These are phyloP conservation scores for Chloropsis hardwickii DNA, from an alignment of 2,113 vertebrate species.

Conservation along the genomic window DNA sequence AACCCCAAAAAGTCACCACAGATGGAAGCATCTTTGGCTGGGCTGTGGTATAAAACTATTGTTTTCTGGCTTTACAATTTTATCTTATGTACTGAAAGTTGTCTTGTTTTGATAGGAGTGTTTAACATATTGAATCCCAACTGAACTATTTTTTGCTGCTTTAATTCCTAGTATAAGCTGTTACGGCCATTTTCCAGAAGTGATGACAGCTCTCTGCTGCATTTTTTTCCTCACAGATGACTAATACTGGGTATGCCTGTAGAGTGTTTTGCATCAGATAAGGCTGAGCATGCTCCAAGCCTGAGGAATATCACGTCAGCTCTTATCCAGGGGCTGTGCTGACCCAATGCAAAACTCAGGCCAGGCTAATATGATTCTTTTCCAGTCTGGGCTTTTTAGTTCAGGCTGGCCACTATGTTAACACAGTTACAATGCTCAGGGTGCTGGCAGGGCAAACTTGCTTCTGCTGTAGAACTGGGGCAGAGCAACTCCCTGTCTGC, in stretches of 20 bases:
- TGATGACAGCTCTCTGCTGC: neutral
- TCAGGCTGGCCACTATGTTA: neutral
- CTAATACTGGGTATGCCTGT: accelerated
- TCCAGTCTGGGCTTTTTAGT: neutral
- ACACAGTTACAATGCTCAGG: neutral
- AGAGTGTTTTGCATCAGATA: neutral
- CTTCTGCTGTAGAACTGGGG: neutral
- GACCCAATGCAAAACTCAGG: neutral
- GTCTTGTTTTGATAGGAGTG: neutral
- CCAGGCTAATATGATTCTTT: neutral
- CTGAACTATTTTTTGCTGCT: neutral
- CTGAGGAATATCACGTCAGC: neutral
- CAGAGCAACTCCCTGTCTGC: neutral
- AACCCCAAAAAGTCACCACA: neutral
- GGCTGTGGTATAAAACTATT: neutral
- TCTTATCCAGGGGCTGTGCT: neutral
- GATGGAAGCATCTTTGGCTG: neutral
- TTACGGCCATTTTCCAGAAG: neutral
- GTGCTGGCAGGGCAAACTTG: neutral
- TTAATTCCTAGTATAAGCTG: neutral
- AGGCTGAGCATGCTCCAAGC: accelerated
- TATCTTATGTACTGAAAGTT: neutral
- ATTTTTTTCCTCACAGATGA: neutral
- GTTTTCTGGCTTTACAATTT: neutral
- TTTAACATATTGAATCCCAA: neutral